Evolutionary conservation across 2,113 vertebrate genomes (phyloP).

Genomic region (Nibea albiflora): DNA sequence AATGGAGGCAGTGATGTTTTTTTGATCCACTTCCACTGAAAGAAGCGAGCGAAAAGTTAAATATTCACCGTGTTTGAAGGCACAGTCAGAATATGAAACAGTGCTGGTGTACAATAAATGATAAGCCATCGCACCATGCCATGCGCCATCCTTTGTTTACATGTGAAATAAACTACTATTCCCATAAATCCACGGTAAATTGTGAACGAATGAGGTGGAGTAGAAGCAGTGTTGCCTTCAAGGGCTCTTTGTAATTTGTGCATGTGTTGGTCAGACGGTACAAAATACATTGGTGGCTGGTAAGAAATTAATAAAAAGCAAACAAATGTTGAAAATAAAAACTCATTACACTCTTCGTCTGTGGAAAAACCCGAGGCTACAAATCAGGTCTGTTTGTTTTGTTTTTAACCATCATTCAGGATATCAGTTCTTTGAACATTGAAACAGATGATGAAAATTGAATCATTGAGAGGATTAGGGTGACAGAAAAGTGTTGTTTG

Average conservation of each 20-base stretch:
- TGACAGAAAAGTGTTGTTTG: not conserved
- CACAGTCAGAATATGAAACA: not conserved
- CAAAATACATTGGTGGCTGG: not conserved
- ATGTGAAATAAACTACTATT: constrained; percentile 41
- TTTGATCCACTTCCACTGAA: not conserved
- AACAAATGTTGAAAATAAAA: not conserved
- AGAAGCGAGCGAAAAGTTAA: not conserved
- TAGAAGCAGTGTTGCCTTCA: constrained; percentile 36
- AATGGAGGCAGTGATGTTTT: not conserved
- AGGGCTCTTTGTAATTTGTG: not conserved
- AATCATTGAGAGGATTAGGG: not conserved
- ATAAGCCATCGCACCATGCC: not conserved
- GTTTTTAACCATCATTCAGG: not conserved
- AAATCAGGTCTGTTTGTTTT: too few species aligned
- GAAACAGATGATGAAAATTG: not conserved
- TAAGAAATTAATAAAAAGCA: not conserved
- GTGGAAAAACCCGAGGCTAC: not conserved
- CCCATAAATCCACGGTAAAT: constrained; percentile 29
- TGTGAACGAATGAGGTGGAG: not conserved
- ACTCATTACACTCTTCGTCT: too few species aligned
- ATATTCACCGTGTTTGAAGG: not conserved
- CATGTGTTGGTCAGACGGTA: accelerated
- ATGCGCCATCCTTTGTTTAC: not conserved
- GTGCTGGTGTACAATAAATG: accelerated
- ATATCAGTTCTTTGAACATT: not conserved